Conservation (phyloP, 2,888 invertebrate species). For the Pegoplata infirma region DNA sequence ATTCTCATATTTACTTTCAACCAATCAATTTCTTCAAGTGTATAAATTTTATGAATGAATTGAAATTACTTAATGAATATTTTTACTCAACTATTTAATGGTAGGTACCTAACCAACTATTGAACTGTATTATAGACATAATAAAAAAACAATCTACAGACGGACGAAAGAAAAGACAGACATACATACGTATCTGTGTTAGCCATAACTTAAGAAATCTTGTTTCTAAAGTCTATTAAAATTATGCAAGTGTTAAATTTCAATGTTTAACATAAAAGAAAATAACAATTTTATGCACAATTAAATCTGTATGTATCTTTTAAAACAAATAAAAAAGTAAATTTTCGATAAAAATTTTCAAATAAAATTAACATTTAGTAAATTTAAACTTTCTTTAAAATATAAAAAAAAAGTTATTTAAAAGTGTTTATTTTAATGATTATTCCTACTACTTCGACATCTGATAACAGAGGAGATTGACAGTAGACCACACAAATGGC, state of each 20-base stretch:
- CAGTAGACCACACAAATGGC: slow-evolving; percentile 45
- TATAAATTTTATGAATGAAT: slow-evolving; percentile 59
- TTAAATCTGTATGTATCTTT: slow-evolving; percentile 20
- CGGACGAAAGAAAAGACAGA: slow-evolving; percentile 3
- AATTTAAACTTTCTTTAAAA: neutral
- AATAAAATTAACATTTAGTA: neutral
- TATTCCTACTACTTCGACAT: neutral
- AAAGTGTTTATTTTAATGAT: neutral
- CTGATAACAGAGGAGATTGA: neutral
- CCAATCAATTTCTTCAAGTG: slow-evolving; percentile 17
- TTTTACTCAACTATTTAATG: slow-evolving; percentile 29
- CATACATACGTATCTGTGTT: slow-evolving; percentile 22
- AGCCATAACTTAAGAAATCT: slow-evolving; percentile 30
- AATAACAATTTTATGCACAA: slow-evolving; percentile 56
- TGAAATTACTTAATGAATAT: slow-evolving; percentile 44
- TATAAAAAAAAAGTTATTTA: neutral
- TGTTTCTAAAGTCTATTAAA: slow-evolving; percentile 45
- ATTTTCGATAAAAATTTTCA: neutral
- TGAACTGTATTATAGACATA: slow-evolving; percentile 13
- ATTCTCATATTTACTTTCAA: too few species aligned
- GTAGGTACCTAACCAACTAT: slow-evolving; percentile 14
- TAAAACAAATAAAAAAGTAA: neutral
- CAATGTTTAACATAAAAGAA: slow-evolving; percentile 47
- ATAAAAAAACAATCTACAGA: slow-evolving; percentile 13
- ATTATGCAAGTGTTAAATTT: slow-evolving; percentile 54